Conservation (phyloP, 2,113 vertebrate species). For the Microcebus lehilahytsara region DNA sequence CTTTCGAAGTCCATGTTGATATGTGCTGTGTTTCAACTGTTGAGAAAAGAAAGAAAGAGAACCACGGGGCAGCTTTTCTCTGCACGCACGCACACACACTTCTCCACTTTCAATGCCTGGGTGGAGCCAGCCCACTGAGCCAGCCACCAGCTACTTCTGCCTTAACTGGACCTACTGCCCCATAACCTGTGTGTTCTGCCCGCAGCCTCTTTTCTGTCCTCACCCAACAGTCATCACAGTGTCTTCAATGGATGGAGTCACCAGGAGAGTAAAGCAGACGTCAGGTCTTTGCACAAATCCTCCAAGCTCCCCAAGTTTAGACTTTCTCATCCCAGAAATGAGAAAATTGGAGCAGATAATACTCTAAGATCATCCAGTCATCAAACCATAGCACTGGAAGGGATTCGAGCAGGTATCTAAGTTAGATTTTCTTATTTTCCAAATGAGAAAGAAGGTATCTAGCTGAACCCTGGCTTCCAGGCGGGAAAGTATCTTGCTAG, state of each 20-base stretch:
- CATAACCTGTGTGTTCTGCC: rapidly evolving
- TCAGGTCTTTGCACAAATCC: not conserved
- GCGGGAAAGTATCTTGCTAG: not conserved
- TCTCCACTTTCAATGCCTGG: rapidly evolving
- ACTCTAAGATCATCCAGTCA: not conserved
- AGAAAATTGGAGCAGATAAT: not conserved
- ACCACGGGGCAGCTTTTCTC: not conserved
- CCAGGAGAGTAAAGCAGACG: too few species aligned
- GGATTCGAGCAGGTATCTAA: not conserved
- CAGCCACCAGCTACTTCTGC: not conserved
- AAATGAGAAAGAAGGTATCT: not conserved
- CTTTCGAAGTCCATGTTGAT: conserved; percentile 8
- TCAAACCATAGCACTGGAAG: not conserved
- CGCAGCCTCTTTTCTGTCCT: not conserved
- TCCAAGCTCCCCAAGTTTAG: not conserved
- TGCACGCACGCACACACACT: not conserved
- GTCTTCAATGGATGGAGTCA: rapidly evolving
- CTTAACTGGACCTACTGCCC: not conserved
- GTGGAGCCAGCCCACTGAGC: not conserved
- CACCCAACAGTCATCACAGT: rapidly evolving
- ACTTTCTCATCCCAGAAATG: not conserved
- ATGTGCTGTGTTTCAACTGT: not conserved
- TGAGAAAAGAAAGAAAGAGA: too few species aligned
- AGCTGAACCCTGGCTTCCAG: not conserved
- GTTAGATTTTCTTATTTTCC: not conserved